Base-by-base conservation (phyloP, 2,888 invertebrate genomes). In the Parthenolecanium corni region DNA sequence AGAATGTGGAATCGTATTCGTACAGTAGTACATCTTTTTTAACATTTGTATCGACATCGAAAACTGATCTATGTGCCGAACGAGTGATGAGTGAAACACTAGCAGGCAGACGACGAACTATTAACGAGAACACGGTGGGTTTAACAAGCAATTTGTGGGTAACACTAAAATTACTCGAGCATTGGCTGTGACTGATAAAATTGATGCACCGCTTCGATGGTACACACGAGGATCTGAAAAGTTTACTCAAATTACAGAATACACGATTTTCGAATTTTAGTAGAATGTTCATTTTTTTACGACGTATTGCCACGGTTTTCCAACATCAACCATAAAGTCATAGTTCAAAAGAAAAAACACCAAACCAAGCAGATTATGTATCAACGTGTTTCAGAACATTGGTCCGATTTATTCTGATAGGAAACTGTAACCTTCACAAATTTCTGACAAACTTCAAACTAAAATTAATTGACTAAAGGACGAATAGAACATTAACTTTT, bases 201-300 rank as follows among this genome's bases (percentile, higher is more conserved):
- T 42, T 54, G 16, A 23, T 40, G 40, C 24, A 38, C 23, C 40
- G 38, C 40, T 42, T 54, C 38, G 38, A 40, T 47, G 36, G 31
- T 23, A 36, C 51, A 40, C 61, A 51, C 61, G 31, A 49, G 25
- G 25, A 61, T 16, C 36, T 49, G 49, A 61, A 23, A n/a, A 21
- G 51, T 61, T 61, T 61, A 36, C 61, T 31, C 47, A 61, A 24
- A 16, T 31, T 38, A 61, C 49, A 36, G 38, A 49, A 47, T 49
- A 49, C 25, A 36, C 36, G 49, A 49, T 47, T 61, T 24, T 36
- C 31, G 36, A 61, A 51, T 49, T 40, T 49, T 23, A 46, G 21
- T 36, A 36, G 23, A 47, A 61, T 38, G 49, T 51, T 61, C 61
- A 61, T 61, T 61, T 61, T 61, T 38, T 54, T 38, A 54, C 9